Conservation (phyloP, 1,140 invertebrate species). For the Drosophila bocki region DNA sequence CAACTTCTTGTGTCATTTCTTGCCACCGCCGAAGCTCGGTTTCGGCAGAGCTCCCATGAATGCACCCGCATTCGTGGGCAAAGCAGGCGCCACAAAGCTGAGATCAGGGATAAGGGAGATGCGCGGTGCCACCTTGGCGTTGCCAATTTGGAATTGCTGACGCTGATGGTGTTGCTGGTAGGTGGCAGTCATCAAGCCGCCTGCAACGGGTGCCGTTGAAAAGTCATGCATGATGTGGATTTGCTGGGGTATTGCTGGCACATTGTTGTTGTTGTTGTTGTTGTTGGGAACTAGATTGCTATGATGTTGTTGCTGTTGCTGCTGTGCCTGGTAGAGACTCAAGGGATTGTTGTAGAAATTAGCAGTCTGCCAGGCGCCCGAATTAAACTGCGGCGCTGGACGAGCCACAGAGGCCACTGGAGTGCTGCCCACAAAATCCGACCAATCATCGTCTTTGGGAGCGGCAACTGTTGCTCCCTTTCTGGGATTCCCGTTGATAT, state of each 20-base stretch:
- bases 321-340: slow-evolving; percentile 66
- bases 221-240: slow-evolving; percentile 84
- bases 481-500: slow-evolving; percentile 28
- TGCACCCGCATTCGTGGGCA: slow-evolving; percentile 73
- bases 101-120: slow-evolving; percentile 85
- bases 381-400: slow-evolving; percentile 72
- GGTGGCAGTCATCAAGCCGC: slow-evolving; percentile 36
- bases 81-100: slow-evolving; percentile 85
- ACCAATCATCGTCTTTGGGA: slow-evolving; percentile 88
- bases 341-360: slow-evolving; percentile 84
- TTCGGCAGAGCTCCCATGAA: slow-evolving; percentile 77
- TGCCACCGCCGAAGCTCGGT: slow-evolving; percentile 72
- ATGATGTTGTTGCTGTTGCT: slow-evolving; percentile 62
- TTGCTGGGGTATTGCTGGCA: slow-evolving; percentile 55
- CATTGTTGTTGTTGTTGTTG: slow-evolving; percentile 65
- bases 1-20: slow-evolving; percentile 74
- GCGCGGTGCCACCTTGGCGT: slow-evolving; percentile 82
- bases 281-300: slow-evolving; percentile 63
- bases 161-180: slow-evolving; percentile 68
- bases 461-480: slow-evolving; percentile 8
- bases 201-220: slow-evolving; percentile 66
- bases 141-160: slow-evolving; percentile 74
- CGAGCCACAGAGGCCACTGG: slow-evolving; percentile 34
- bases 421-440: slow-evolving; percentile 88
- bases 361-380: slow-evolving; percentile 80